phyloP scores from a whole-genome alignment of 1,140 invertebrate species.

The Drosophila nebulosa region DNA sequence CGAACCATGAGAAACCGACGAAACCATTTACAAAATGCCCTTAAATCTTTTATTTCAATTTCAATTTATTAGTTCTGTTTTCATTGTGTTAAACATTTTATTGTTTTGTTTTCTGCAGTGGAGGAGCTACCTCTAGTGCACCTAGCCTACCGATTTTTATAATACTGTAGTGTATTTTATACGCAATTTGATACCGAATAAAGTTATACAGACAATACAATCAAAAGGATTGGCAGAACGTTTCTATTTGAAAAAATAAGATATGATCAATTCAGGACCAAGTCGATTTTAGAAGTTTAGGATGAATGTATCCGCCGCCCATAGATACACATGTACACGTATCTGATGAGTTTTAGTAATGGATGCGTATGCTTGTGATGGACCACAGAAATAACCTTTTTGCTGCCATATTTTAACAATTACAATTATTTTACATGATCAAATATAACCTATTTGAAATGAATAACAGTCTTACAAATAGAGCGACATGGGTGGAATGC shows the following conservation, averaged over 20 bases:
- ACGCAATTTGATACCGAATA: constrained; percentile 73
- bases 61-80: constrained; percentile 4
- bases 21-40: constrained; percentile 35
- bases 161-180: constrained; percentile 39
- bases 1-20: constrained; percentile 42
- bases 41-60: constrained; percentile 34
- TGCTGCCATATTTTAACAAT: no score
- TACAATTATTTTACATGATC: no score
- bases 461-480: no score
- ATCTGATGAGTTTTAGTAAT: no score
- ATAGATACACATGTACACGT: no score
- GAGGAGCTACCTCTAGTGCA: constrained; percentile 6
- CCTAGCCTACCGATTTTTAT: constrained; percentile 56
- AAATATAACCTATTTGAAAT: no score
- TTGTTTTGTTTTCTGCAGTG: constrained; percentile 9
- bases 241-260: not conserved
- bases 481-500: no score
- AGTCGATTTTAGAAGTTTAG: no score
- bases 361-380: no score
- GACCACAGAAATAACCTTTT: no score
- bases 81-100: constrained; percentile 3
- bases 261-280: no score
- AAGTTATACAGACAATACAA: constrained; percentile 38
- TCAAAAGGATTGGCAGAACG: not conserved
- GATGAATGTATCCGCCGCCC: no score